These are phyloP conservation scores for Isaurus tuberculatus DNA, from an alignment of 92 coral and sea anemone genomes.

Conservation along the genomic window DNA sequence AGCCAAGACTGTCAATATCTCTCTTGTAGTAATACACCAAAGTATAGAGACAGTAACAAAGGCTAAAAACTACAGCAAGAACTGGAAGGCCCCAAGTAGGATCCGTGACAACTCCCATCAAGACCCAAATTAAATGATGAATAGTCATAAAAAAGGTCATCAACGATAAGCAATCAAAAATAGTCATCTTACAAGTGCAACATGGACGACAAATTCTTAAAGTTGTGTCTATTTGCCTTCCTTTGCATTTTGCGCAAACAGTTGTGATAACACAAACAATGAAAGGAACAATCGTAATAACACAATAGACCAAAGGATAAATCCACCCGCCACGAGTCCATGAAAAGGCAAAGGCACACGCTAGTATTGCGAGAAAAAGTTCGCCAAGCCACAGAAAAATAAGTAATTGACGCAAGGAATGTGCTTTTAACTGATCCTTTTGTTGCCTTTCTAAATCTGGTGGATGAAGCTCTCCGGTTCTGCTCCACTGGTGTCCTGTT, in stretches of 20 bases:
- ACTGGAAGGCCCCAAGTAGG: constrained; percentile 55
- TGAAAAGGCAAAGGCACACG: not conserved
- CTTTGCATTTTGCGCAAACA: not conserved
- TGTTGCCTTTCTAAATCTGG: not conserved
- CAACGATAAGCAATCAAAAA: not conserved
- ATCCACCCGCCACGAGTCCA: not conserved
- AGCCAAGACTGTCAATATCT: not conserved
- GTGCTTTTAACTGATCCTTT: not conserved
- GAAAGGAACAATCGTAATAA: not conserved
- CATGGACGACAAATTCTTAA: not conserved
- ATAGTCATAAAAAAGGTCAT: constrained; percentile 5
- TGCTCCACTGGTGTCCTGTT: not conserved
- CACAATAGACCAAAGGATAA: not conserved
- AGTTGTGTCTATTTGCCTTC: too few relatives aligned
- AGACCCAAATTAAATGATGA: constrained; percentile 39
- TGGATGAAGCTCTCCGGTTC: too few relatives aligned
- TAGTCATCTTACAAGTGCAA: not conserved
- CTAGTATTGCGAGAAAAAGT: not conserved
- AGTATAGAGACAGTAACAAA: not conserved
- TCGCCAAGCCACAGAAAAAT: not conserved
- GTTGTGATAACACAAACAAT: not conserved
- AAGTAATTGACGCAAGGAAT: not conserved
- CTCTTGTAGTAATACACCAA: not conserved
- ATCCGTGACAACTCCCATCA: constrained; percentile 43
- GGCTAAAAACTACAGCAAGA: not conserved